Conservation (phyloP, 92 coral and sea anemone species). For the Heliopora coerulea region DNA sequence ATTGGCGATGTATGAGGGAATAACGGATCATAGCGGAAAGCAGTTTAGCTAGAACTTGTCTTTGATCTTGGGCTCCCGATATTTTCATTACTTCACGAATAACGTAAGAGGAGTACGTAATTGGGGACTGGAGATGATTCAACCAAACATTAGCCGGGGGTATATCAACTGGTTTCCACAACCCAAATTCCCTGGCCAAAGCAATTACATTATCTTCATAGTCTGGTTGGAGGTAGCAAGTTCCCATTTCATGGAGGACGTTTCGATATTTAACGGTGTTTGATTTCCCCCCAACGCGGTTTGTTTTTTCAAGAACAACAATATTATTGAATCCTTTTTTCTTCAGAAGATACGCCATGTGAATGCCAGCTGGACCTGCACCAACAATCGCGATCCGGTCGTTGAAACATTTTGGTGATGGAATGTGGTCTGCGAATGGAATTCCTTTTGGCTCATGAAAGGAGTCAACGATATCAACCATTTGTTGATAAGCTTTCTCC, state of each 20-base stretch:
- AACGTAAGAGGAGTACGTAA: constrained; percentile 1
- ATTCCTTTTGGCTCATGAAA: constrained; percentile 17
- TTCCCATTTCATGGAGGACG: constrained; percentile 44
- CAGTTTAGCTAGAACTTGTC: constrained; percentile 2
- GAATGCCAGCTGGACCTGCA: constrained; percentile 55
- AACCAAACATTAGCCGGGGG: constrained; percentile 41
- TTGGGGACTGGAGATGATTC: constrained; percentile 22
- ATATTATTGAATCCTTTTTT: constrained; percentile 52
- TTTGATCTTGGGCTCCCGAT: not conserved
- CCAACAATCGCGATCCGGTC: constrained; percentile 50
- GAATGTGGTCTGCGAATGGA: constrained; percentile 16
- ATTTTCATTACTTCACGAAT: constrained; percentile 35
- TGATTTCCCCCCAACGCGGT: constrained; percentile 46
- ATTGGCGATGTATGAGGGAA: constrained; percentile 38
- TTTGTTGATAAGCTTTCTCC: not conserved
- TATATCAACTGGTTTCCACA: constrained; percentile 40
- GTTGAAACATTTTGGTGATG: constrained; percentile 14
- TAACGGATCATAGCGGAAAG: constrained; percentile 35
- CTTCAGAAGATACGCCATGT: constrained; percentile 53
- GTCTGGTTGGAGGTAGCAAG: constrained; percentile 43
- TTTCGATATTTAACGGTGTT: constrained; percentile 31
- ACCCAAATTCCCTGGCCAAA: constrained; percentile 45
- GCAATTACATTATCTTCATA: constrained; percentile 37
- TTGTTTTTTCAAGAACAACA: constrained; percentile 43
- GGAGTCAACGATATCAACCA: constrained; percentile 20